phyloP scores from a whole-genome alignment of 2,888 invertebrate species.

The Ischnura elegans region DNA sequence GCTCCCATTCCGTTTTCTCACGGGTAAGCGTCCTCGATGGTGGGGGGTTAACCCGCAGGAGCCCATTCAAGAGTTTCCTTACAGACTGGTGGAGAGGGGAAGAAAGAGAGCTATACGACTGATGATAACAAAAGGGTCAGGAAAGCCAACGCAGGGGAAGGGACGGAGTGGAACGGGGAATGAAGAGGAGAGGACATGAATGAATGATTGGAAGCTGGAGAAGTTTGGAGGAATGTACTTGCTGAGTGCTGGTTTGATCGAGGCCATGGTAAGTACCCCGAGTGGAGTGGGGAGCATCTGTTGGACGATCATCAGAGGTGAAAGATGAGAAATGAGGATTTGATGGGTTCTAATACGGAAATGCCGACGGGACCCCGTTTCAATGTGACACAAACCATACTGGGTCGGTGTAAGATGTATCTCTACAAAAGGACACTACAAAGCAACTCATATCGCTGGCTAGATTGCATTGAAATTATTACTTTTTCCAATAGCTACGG shows the following conservation, averaged over 20 bases:
- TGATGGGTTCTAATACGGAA: conserved; percentile 49
- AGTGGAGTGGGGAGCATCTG: not conserved
- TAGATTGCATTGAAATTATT: no score
- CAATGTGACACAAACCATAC: not conserved
- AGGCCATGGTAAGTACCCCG: not conserved
- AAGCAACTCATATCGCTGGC: no score
- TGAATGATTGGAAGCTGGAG: not conserved
- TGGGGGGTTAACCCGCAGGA: not conserved
- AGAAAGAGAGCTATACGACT: not conserved
- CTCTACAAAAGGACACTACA: no score
- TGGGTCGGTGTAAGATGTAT: not conserved
- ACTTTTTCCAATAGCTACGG: no score
- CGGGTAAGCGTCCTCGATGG: not conserved
- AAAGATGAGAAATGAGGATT: conserved; percentile 41
- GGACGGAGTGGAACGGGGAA: not conserved
- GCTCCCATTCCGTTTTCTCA: not conserved
- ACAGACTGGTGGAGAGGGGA: not conserved
- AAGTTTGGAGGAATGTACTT: not conserved
- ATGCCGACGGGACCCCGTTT: not conserved
- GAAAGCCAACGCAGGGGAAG: not conserved
- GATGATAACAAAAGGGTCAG: not conserved
- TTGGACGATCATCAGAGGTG: conserved; percentile 39
- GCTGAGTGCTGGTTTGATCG: not conserved
- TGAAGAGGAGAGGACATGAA: not conserved
- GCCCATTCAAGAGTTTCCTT: conserved; percentile 25